Percentiles rank a stretch among this genome's conserved stretches.
Evolutionary conservation across 1,140 invertebrate genomes (phyloP).

Genomic region (Penaeus vannamei): DNA sequence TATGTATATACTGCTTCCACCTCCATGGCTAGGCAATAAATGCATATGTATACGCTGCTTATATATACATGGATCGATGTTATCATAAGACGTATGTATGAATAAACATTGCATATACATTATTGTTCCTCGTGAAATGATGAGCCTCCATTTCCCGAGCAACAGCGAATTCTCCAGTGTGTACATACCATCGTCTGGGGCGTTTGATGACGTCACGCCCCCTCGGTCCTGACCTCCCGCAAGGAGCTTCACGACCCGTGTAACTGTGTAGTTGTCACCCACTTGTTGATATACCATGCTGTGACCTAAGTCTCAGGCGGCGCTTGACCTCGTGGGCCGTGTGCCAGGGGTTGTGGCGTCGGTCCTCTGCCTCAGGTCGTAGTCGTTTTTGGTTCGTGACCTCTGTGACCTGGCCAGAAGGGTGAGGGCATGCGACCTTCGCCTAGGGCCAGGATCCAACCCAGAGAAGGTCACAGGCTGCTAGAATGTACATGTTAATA

Average conservation of each 20-base stretch:
- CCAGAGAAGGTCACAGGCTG: neutral
- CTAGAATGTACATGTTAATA: slow-evolving; percentile 45
- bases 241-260: neutral
- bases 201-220: neutral
- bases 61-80: neutral
- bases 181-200: neutral
- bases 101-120: too few species aligned
- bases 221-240: neutral
- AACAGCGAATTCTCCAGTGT: neutral
- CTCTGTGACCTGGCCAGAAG: too few species aligned
- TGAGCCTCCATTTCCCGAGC: slow-evolving; percentile 17
- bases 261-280: slow-evolving; percentile 2
- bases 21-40: slow-evolving; percentile 7
- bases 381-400: too few species aligned
- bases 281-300: slow-evolving; percentile 11
- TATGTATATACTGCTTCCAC: too few species aligned
- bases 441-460: neutral
- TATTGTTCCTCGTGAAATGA: slow-evolving; percentile 26
- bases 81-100: too few species aligned
- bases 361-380: too few species aligned
- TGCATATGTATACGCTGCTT: slow-evolving; percentile 34
- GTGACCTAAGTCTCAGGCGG: too few species aligned
- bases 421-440: neutral
- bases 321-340: too few species aligned
- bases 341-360: too few species aligned